A percentile compares a stretch with the other conserved stretches of the same genome.
Evolutionary conservation across 2,888 invertebrate species (phyloP).

Genomic region (Boloria euphrosyne): DNA sequence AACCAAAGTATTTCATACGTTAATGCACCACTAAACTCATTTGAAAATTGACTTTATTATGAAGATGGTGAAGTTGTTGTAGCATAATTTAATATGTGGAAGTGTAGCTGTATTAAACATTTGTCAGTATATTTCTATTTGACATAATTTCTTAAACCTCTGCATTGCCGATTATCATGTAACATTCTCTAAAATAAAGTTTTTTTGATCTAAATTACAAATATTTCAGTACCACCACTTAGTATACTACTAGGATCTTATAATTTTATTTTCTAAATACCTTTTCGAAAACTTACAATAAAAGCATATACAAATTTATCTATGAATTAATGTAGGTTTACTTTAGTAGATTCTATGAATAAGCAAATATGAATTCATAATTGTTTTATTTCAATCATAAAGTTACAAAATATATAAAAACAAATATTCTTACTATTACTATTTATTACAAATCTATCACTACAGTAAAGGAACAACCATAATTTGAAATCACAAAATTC

Average conservation of each 20-base stretch:
- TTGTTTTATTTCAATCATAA: too few species aligned
- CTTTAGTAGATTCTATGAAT: too few species aligned
- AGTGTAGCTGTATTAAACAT: slow-evolving; percentile 75
- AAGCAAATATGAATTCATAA: too few species aligned
- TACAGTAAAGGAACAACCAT: neutral
- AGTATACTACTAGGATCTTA: neutral
- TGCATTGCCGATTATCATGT: slow-evolving; percentile 82
- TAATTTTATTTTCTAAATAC: neutral
- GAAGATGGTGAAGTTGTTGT: slow-evolving; percentile 68
- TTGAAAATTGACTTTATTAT: slow-evolving; percentile 64
- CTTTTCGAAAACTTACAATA: too few species aligned
- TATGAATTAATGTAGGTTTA: too few species aligned
- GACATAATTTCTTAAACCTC: slow-evolving; percentile 77
- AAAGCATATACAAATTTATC: too few species aligned
- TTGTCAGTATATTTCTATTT: slow-evolving; percentile 77
- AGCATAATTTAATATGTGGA: slow-evolving; percentile 74
- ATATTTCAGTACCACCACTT: slow-evolving; percentile 10
- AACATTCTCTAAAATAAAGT: slow-evolving; percentile 82
- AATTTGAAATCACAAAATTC: neutral
- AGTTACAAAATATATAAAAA: too few species aligned
- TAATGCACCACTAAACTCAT: slow-evolving; percentile 65
- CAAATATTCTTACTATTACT: slow-evolving; percentile 5
- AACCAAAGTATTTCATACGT: slow-evolving; percentile 59
- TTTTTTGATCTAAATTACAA: slow-evolving; percentile 76
- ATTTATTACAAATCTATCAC: slow-evolving; percentile 12